Evolutionary conservation across 2,888 invertebrate genomes (phyloP).

Genomic region (Elaeidobius kamerunicus): DNA sequence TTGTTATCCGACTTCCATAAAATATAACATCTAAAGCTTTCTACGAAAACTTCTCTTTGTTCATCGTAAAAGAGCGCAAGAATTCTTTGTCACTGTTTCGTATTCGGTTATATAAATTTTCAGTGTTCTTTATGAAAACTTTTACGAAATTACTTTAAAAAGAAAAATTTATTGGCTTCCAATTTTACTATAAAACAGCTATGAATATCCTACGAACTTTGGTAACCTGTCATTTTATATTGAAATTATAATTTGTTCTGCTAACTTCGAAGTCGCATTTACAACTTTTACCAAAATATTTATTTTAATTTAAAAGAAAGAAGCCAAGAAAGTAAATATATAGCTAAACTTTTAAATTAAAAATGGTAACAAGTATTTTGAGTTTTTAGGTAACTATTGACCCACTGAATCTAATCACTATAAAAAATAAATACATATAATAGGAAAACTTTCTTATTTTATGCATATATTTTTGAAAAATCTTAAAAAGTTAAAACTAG

Average conservation of each 20-base stretch:
- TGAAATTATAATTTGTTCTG: constrained; percentile 46
- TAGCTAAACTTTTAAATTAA: too few species aligned
- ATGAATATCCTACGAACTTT: constrained; percentile 22
- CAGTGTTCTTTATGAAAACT: background rate
- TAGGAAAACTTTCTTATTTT: too few species aligned
- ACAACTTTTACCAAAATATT: background rate
- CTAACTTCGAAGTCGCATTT: background rate
- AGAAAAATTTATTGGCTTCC: constrained; percentile 12
- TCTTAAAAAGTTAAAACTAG: too few species aligned
- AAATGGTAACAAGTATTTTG: too few species aligned
- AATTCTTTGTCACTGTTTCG: constrained; percentile 1
- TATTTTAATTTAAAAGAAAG: background rate
- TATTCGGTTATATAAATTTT: constrained; percentile 9
- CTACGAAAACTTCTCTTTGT: background rate
- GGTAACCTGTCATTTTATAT: constrained; percentile 44
- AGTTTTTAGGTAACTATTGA: too few species aligned
- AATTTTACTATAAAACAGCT: constrained; percentile 3
- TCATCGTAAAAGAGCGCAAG: constrained; percentile 8
- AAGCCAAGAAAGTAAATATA: too few species aligned
- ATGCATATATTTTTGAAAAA: too few species aligned
- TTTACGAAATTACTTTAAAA: background rate
- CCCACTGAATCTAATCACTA: too few species aligned
- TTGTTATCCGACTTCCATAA: background rate
- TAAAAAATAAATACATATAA: too few species aligned
- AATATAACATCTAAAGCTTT: background rate